Percentiles rank a stretch among this genome's conserved stretches.
phyloP scores from a whole-genome alignment of 2,113 vertebrate species.

The Eudyptes chrysolophus region DNA sequence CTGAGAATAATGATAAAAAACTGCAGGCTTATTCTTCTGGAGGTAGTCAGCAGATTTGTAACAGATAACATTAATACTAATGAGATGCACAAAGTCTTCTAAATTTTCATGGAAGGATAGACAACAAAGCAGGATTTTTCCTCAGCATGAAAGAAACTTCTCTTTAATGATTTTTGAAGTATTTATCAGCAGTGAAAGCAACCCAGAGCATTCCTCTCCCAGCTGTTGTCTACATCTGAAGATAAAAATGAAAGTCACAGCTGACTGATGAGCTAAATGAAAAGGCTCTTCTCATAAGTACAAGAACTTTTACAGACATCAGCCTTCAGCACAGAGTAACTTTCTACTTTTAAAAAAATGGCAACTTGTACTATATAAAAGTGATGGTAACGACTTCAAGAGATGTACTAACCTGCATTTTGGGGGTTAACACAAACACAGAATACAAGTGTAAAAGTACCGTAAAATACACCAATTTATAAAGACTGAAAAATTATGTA shows the following conservation, averaged over 20 bases:
- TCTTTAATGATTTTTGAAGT: slow-evolving; percentile 7
- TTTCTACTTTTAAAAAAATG: neutral
- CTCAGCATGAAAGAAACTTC: neutral
- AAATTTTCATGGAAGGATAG: neutral
- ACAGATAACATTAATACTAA: neutral
- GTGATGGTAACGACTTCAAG: neutral
- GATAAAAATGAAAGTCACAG: neutral
- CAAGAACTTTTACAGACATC: neutral
- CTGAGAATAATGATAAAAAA: neutral
- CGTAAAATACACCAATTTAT: neutral
- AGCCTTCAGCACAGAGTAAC: neutral
- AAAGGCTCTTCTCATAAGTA: neutral
- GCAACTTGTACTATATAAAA: neutral
- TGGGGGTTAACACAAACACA: neutral
- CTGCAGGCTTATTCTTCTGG: neutral
- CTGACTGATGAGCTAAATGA: neutral
- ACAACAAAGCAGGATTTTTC: neutral
- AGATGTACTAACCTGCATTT: neutral
- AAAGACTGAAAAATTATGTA: neutral
- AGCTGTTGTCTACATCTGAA: neutral
- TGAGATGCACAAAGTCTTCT: neutral
- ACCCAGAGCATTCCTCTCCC: neutral
- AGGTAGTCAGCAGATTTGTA: neutral
- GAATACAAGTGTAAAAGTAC: neutral
- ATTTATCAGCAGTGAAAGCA: neutral